phyloP scores from a whole-genome alignment of 2,113 vertebrate species.

The Pseudopipra pipra region DNA sequence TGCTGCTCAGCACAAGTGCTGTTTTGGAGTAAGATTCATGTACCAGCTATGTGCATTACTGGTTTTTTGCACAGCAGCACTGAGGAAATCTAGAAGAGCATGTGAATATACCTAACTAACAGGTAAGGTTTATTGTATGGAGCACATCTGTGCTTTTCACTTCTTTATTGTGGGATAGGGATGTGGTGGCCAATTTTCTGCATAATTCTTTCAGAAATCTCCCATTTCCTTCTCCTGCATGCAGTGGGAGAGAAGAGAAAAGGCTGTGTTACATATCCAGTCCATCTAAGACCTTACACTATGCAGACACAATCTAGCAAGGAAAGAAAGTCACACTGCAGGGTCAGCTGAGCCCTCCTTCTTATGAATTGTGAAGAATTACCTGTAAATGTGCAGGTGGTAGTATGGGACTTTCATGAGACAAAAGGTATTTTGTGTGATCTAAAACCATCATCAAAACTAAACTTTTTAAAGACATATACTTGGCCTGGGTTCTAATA shows the following conservation, averaged over 20 bases:
- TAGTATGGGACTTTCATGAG: not conserved
- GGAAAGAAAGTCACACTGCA: not conserved
- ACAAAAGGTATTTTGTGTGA: not conserved
- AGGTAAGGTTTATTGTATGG: not conserved
- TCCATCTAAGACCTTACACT: not conserved
- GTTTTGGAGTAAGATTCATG: not conserved
- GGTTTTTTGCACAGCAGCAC: not conserved
- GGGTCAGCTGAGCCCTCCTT: not conserved
- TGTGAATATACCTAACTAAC: not conserved
- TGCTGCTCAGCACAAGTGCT: not conserved
- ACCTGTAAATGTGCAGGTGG: not conserved
- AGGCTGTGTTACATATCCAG: fast-evolving
- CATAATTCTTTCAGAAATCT: not conserved
- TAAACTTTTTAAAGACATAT: not conserved
- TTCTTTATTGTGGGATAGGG: not conserved
- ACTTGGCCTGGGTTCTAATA: not conserved
- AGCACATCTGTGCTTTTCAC: not conserved
- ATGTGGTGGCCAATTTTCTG: not conserved
- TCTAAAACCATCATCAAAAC: not conserved
- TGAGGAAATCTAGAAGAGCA: not conserved
- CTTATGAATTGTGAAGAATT: not conserved
- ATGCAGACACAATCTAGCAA: not conserved
- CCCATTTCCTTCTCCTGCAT: not conserved
- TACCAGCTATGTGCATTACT: not conserved
- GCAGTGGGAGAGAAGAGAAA: not conserved